Evolutionary conservation across 2,113 vertebrate genomes (phyloP).

Genomic region (Phocoena phocoena): DNA sequence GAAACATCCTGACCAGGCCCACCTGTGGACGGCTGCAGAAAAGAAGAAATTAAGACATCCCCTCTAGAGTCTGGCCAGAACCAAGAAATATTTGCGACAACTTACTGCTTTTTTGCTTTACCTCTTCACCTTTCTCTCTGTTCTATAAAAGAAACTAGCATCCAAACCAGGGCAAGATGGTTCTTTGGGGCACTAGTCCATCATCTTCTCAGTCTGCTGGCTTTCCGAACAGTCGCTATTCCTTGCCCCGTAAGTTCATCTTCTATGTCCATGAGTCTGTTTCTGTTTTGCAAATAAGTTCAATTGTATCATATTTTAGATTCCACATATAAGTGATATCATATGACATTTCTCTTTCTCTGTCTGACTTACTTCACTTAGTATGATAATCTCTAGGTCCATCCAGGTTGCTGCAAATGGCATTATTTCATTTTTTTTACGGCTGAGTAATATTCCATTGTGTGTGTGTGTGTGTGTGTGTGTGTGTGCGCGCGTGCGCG

Average conservation of each 20-base stretch:
- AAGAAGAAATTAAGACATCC: neutral
- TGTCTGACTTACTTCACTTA: neutral
- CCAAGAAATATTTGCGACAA: neutral
- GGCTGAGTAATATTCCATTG: too few species aligned
- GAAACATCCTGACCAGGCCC: neutral
- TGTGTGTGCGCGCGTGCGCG: accelerated
- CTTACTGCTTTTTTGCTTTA: neutral
- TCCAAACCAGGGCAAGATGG: neutral
- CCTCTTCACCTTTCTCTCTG: neutral
- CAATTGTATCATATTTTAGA: neutral
- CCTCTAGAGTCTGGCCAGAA: neutral
- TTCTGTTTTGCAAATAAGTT: neutral
- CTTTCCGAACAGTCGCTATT: neutral
- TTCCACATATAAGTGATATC: neutral
- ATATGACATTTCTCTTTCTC: neutral
- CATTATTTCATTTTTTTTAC: neutral
- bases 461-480: too few species aligned
- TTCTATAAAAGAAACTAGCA: neutral
- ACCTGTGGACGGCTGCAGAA: neutral
- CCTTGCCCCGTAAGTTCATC: neutral
- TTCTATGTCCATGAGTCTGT: neutral
- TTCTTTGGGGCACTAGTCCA: neutral
- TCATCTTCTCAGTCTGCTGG: neutral
- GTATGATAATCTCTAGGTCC: neutral
- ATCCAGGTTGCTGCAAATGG: neutral